phyloP scores from a whole-genome alignment of 2,797 vertebrate genomes.

The Hybognathus amarus region DNA sequence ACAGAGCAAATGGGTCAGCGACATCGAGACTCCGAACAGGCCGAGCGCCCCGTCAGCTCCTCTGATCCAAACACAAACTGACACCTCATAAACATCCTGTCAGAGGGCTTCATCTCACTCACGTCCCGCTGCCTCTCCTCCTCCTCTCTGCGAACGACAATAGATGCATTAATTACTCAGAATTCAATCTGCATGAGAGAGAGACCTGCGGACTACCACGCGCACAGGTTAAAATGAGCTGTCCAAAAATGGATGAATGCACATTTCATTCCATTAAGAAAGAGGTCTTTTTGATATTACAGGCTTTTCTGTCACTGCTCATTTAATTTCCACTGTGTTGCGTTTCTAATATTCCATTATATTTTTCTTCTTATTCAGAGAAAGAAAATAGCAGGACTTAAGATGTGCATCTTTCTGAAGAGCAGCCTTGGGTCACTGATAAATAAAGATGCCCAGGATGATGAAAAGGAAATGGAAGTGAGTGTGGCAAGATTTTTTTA shows the following conservation, averaged over 20 bases:
- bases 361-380: conserved; percentile 17
- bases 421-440: not conserved
- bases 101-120: conserved; percentile 76
- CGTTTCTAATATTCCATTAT: not conserved
- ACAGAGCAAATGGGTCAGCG: conserved; percentile 42
- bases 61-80: conserved; percentile 73
- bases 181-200: conserved; percentile 49
- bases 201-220: conserved; percentile 13
- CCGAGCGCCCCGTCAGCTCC: conserved; percentile 3
- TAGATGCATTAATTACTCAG: conserved; percentile 74
- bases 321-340: conserved; percentile 17
- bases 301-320: conserved; percentile 16
- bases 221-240: conserved; percentile 20
- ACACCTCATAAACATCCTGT: conserved; percentile 78
- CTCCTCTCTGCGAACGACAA: conserved; percentile 44
- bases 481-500: not conserved
- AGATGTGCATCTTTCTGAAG: conserved; percentile 5
- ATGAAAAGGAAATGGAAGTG: not conserved
- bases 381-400: not conserved
- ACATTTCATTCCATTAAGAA: conserved; percentile 29
- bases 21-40: too few species aligned
- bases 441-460: conserved; percentile 5
- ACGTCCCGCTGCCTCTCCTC: conserved; percentile 70
- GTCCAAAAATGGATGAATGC: conserved; percentile 19
- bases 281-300: conserved; percentile 32